Base-by-base conservation (phyloP, 2,113 vertebrate species). In the Gadus macrocephalus region DNA sequence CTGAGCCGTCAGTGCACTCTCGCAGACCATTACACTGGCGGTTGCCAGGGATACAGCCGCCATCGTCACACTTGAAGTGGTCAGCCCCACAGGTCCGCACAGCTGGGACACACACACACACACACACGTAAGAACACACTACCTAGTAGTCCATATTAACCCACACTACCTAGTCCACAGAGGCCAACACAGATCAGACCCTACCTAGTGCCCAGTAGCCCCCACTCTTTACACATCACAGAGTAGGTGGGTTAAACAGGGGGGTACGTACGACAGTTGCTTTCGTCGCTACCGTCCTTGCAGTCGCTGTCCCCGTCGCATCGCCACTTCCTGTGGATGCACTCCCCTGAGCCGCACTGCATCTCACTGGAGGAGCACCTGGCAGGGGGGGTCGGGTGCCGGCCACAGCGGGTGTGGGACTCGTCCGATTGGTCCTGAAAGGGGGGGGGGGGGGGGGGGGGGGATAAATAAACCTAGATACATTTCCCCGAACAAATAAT, bases 281-380 rank as follows among this genome's bases (percentile, higher is more conserved):
- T 85, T 81, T 99, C 97, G 15, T 99, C 97, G 4, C 96, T 98
- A 78, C 93, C 93, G 0, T 99, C 97, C 81, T 94, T 98, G 92
- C 97, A 99, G 87, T 99, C 97, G 0, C 94, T 81, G 62, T 98
- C 97, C 3, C 97, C 97, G 0, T 99, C 97, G 31, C 97, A 99
- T n/a, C 95, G 91, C 97, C 97, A 99, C 78, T 95, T 97, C 77
- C 91, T 94, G 81, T 99, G 97, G 67, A 99, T 95, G 66, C 97
- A 99, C 73, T 99, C 97, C 27, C 97, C 97, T 0, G 96, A 96
- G 66, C 87, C 78, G 0, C 97, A 99, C 77, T 93, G 95, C 81
- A 95, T 93, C 81, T 98, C 96, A 1, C 87, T 95, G 53, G 89
- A 70, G 0, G 92, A 93, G 65, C 97, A 99, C 72, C 92, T 95